A percentile compares a stretch with the other conserved stretches of the same genome.
Conservation (phyloP, 35 echinoderm and acorn worm genomes). For the Apostichopus japonicus region DNA sequence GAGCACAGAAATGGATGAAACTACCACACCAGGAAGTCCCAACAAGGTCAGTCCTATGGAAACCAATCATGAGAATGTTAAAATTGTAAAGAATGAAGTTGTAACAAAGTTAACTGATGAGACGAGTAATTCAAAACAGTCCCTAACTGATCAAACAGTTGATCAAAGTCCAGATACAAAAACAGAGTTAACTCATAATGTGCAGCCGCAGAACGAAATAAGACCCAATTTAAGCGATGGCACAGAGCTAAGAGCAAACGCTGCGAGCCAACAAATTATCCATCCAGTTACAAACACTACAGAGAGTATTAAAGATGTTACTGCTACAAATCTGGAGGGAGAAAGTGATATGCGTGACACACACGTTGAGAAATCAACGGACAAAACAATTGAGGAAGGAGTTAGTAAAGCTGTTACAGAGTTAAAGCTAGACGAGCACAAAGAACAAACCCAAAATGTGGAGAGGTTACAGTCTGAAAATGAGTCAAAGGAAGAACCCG, state of each 20-base stretch:
- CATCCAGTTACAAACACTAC: neutral
- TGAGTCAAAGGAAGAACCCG: neutral
- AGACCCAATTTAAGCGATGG: neutral
- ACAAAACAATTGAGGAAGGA: neutral
- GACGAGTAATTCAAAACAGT: neutral
- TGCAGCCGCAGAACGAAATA: neutral
- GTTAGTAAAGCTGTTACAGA: neutral
- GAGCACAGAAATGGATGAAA: neutral
- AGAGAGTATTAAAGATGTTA: neutral
- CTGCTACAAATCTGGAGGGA: neutral
- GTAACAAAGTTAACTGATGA: neutral
- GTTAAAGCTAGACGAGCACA: neutral
- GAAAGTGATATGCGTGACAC: neutral
- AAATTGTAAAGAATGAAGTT: neutral
- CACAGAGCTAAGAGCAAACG: neutral
- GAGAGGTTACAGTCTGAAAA: neutral
- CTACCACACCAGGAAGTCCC: neutral
- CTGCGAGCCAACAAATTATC: neutral
- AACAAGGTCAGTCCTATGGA: neutral
- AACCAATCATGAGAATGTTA: neutral
- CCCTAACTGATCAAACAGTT: neutral
- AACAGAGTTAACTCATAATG: neutral
- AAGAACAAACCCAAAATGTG: neutral
- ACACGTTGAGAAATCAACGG: neutral
- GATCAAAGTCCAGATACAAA: neutral